phyloP scores from a whole-genome alignment of 2,797 vertebrate species.

The Neomorphus geoffroyi region DNA sequence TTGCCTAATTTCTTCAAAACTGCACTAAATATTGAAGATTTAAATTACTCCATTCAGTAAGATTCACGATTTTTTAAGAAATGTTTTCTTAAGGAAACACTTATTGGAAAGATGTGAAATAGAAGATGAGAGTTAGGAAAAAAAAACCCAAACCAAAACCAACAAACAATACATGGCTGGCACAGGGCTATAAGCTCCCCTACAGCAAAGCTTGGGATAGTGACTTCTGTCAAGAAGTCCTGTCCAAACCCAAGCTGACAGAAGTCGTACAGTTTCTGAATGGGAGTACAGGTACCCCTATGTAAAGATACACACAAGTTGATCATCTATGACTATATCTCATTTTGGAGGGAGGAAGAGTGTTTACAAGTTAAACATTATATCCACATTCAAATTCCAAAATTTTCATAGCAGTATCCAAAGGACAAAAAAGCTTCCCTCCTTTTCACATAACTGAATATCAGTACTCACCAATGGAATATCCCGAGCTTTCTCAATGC shows the following conservation, averaged over 20 bases:
- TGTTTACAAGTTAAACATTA: background rate
- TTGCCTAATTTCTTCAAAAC: background rate
- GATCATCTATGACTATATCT: background rate
- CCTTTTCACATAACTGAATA: background rate
- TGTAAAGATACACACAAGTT: background rate
- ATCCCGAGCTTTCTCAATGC: conserved; percentile 94
- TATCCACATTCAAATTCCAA: background rate
- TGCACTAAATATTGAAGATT: background rate
- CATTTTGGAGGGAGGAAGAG: background rate
- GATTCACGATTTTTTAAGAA: background rate
- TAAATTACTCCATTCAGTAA: background rate
- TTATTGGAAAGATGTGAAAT: background rate
- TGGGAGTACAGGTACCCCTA: background rate
- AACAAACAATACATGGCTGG: background rate
- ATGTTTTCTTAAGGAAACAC: background rate
- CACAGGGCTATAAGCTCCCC: background rate
- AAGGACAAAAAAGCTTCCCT: background rate
- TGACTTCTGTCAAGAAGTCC: background rate
- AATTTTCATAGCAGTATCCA: background rate
- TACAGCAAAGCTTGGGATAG: background rate
- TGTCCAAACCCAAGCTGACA: background rate
- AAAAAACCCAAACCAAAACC: background rate
- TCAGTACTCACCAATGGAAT: conserved; percentile 89
- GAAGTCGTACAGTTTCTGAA: background rate
- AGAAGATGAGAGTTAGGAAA: background rate